These are phyloP conservation scores for Oceanites oceanicus DNA, from an alignment of 2,113 vertebrate species.

Conservation along the genomic window DNA sequence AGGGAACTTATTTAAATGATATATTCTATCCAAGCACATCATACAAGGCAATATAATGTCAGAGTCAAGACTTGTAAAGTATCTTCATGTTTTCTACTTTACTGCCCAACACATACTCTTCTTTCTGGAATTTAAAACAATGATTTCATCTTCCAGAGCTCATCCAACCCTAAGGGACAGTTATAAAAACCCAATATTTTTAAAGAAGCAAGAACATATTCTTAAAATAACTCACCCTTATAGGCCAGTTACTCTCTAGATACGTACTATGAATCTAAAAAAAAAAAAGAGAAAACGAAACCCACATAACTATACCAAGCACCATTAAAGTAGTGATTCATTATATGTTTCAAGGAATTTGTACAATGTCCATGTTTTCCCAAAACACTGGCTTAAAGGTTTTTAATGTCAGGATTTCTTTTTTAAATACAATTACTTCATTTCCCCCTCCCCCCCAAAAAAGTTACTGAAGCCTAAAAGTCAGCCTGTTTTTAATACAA, in stretches of 20 bases:
- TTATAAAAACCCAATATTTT: background rate
- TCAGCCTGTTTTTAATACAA: background rate
- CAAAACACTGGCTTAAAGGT: background rate
- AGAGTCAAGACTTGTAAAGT: background rate
- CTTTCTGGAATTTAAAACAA: background rate
- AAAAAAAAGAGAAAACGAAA: background rate
- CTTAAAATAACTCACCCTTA: conserved; percentile 84
- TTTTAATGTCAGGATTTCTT: background rate
- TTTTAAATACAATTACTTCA: background rate
- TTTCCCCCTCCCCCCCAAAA: fast-evolving
- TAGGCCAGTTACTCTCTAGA: conserved; percentile 98
- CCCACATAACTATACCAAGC: background rate
- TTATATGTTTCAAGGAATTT: background rate
- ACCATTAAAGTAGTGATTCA: background rate
- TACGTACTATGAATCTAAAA: conserved; percentile 94
- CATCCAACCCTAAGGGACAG: background rate
- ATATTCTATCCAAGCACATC: background rate
- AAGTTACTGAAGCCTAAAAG: background rate
- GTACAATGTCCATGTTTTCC: background rate
- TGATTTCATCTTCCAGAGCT: background rate
- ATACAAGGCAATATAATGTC: background rate
- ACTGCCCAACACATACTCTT: background rate
- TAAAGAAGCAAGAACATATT: background rate
- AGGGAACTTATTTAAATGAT: background rate
- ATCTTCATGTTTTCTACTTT: background rate